Conservation (phyloP, 2,888 invertebrate species). For the Colostygia pectinataria region DNA sequence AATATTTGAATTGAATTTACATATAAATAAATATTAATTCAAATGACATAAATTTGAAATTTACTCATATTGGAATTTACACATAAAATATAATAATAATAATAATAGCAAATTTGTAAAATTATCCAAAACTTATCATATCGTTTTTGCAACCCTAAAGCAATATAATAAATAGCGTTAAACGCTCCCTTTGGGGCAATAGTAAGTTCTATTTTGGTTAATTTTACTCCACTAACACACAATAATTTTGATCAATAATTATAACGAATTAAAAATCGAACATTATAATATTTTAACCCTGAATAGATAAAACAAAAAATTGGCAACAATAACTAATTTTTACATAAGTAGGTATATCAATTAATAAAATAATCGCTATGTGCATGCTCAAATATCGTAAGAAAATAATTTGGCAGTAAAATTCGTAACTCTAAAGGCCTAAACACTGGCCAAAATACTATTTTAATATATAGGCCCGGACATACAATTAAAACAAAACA, state of each 20-base stretch:
- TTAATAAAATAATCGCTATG: slow-evolving; percentile 82
- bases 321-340: slow-evolving; percentile 81
- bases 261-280: slow-evolving; percentile 80
- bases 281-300: slow-evolving; percentile 80
- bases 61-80: slow-evolving; percentile 75
- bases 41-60: slow-evolving; percentile 69
- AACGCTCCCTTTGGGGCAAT: slow-evolving; percentile 82
- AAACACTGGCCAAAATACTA: slow-evolving; percentile 80
- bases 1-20: slow-evolving; percentile 57
- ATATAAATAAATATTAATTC: slow-evolving; percentile 44
- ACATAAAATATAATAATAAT: slow-evolving; percentile 60
- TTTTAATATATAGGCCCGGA: slow-evolving; percentile 79
- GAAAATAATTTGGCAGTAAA: slow-evolving; percentile 84
- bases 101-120: slow-evolving; percentile 79
- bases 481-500: slow-evolving; percentile 77
- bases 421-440: slow-evolving; percentile 82
- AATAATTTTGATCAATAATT: slow-evolving; percentile 82
- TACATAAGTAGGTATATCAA: slow-evolving; percentile 71
- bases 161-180: slow-evolving; percentile 80
- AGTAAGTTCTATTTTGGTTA: slow-evolving; percentile 78
- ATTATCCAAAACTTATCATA: slow-evolving; percentile 83
- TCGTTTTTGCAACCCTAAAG: slow-evolving; percentile 81
- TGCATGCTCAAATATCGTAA: slow-evolving; percentile 82
- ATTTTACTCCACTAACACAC: slow-evolving; percentile 80
- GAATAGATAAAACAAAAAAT: slow-evolving; percentile 79